Conservation (phyloP, 1,140 invertebrate species). For the Caerostris darwini region DNA sequence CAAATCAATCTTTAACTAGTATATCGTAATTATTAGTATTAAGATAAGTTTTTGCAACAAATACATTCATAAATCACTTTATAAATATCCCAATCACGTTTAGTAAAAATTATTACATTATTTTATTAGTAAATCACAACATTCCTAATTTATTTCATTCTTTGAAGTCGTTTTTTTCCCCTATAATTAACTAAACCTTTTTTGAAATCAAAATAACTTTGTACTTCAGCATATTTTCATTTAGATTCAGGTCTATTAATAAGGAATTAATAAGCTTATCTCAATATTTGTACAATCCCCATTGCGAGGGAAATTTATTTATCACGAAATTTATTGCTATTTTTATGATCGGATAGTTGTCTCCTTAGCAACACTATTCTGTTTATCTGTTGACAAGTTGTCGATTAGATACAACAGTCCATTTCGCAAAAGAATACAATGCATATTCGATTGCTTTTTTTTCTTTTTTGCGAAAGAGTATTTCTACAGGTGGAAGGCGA, state of each 20-base stretch:
- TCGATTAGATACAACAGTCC: constrained; percentile 53
- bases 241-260: background rate
- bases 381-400: constrained; percentile 76
- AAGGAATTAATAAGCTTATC: background rate
- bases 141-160: no score
- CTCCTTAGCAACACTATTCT: constrained; percentile 70
- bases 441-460: constrained; percentile 52
- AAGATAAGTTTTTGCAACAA: no score
- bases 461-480: background rate
- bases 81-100: no score
- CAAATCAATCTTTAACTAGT: no score
- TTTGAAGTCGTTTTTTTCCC: no score
- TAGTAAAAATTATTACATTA: no score
- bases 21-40: no score
- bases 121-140: no score
- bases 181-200: no score
- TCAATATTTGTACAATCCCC: constrained; percentile 5
- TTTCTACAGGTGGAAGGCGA: background rate
- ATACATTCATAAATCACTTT: no score
- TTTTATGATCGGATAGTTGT: constrained; percentile 69
- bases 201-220: no score
- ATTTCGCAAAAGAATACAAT: constrained; percentile 48
- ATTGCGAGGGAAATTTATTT: background rate
- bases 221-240: no score
- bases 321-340: constrained; percentile 62